Evolutionary conservation across 2,888 invertebrate species (phyloP).

Genomic region (Ophion ellenae): DNA sequence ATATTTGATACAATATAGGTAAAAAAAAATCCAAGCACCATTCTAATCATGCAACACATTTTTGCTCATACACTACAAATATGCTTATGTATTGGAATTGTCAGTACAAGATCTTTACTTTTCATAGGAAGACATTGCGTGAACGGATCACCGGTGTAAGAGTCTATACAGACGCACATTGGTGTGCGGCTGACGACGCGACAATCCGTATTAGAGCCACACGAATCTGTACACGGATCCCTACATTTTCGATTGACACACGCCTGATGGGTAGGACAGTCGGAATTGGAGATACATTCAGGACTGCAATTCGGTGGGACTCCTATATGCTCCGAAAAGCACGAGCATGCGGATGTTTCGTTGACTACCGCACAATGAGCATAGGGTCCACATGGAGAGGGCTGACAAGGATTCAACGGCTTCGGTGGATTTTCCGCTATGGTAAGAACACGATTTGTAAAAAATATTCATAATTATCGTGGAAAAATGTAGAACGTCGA

Average conservation of each 20-base stretch:
- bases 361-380: slow-evolving; percentile 88
- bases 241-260: slow-evolving; percentile 91
- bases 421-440: slow-evolving; percentile 62
- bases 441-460: neutral
- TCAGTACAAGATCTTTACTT: slow-evolving; percentile 83
- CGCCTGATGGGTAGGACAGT: slow-evolving; percentile 89
- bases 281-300: slow-evolving; percentile 90
- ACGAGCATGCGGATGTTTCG: slow-evolving; percentile 86
- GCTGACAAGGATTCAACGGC: slow-evolving; percentile 76
- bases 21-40: no score
- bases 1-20: no score
- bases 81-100: neutral
- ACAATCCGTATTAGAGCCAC: slow-evolving; percentile 90
- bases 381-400: slow-evolving; percentile 84
- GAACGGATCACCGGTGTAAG: slow-evolving; percentile 87
- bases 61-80: no score
- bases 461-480: neutral
- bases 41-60: neutral
- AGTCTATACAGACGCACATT: slow-evolving; percentile 87
- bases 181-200: slow-evolving; percentile 91
- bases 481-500: neutral
- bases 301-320: slow-evolving; percentile 90
- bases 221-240: slow-evolving; percentile 90
- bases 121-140: slow-evolving; percentile 86
- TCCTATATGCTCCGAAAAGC: slow-evolving; percentile 89